These are phyloP conservation scores for Morone chrysops DNA, from an alignment of 2,113 vertebrate species.

Conservation along the genomic window DNA sequence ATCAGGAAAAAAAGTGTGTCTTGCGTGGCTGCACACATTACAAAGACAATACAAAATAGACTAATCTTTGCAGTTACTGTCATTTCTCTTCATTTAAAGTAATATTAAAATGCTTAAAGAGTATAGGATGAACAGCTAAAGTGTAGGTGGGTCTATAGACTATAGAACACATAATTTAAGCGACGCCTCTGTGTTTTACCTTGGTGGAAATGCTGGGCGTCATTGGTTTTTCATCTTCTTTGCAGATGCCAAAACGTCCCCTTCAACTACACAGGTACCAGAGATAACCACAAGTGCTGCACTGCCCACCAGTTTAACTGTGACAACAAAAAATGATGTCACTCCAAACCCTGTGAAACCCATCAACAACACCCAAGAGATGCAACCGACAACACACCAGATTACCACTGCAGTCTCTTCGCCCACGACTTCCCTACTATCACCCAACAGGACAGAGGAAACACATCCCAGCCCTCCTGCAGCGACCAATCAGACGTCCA, in stretches of 20 bases:
- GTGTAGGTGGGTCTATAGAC: too few species aligned
- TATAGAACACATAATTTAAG: too few species aligned
- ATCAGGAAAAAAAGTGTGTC: neutral
- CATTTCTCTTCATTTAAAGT: neutral
- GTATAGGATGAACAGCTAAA: neutral
- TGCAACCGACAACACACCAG: neutral
- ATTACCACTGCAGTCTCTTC: neutral
- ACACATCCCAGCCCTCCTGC: neutral
- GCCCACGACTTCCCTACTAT: neutral
- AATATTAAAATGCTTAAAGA: neutral
- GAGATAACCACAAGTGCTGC: neutral
- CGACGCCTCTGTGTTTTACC: neutral
- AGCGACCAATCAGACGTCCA: slow-evolving; percentile 14
- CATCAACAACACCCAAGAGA: neutral
- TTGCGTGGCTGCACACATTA: neutral
- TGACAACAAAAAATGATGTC: neutral
- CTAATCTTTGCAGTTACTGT: neutral
- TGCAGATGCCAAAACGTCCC: neutral
- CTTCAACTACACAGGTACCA: accelerated
- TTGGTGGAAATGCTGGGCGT: neutral
- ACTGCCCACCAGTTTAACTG: neutral
- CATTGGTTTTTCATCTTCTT: neutral
- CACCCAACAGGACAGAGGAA: slow-evolving; percentile 14
- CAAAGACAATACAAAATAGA: neutral
- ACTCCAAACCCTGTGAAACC: neutral